These are phyloP conservation scores for Rosalia funebris DNA, from an alignment of 2,888 invertebrate species.

Conservation along the genomic window DNA sequence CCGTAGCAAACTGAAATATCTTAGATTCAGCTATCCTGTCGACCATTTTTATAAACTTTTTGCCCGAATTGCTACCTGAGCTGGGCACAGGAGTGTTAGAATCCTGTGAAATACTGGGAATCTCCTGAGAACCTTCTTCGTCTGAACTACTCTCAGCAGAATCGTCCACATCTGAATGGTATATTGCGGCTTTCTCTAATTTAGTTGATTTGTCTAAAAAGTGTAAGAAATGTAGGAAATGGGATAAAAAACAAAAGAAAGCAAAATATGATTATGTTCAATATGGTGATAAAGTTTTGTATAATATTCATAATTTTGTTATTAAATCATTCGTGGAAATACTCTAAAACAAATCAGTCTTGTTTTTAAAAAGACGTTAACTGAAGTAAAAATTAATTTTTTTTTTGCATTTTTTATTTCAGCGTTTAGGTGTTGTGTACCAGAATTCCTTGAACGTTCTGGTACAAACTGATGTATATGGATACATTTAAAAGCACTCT, in stretches of 20 bases:
- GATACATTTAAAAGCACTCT: too few relatives aligned
- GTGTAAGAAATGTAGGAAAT: too few relatives aligned
- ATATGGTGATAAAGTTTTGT: too few relatives aligned
- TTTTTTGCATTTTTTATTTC: too few relatives aligned
- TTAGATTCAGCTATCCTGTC: constrained; percentile 87
- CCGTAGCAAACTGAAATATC: constrained; percentile 89
- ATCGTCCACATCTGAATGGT: constrained; percentile 81
- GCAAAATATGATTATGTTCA: background rate
- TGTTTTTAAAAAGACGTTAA: too few relatives aligned
- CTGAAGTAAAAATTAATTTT: too few relatives aligned
- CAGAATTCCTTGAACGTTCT: too few relatives aligned
- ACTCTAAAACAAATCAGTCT: too few relatives aligned
- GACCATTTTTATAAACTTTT: constrained; percentile 82
- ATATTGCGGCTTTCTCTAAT: constrained; percentile 68
- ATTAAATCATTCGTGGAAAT: too few relatives aligned
- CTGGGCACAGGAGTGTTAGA: constrained; percentile 24
- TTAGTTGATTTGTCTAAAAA: constrained; percentile 45
- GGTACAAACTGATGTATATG: too few relatives aligned
- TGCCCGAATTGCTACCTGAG: constrained; percentile 61
- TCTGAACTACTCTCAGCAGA: constrained; percentile 83
- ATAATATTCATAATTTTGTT: too few relatives aligned
- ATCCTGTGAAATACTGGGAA: constrained; percentile 40
- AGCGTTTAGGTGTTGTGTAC: too few relatives aligned
- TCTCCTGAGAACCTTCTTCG: constrained; percentile 66
- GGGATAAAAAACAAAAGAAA: background rate